Percentiles rank a stretch among this genome's conserved stretches.
phyloP scores from a whole-genome alignment of 2,113 vertebrate species.

The Todiramphus chloris region DNA sequence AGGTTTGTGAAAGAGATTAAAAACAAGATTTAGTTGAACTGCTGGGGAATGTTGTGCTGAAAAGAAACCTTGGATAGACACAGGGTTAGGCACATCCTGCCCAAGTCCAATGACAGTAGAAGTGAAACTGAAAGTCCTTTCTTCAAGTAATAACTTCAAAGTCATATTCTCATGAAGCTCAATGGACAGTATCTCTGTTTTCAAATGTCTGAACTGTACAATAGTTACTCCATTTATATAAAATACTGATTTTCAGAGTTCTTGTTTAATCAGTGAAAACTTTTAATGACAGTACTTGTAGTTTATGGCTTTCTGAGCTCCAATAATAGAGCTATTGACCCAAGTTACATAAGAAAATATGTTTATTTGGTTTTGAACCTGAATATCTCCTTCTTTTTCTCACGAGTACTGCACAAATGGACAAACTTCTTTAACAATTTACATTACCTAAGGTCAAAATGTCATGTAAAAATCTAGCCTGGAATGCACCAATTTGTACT shows the following conservation, averaged over 20 bases:
- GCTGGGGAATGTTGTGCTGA: neutral
- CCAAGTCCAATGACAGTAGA: neutral
- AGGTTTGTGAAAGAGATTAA: neutral
- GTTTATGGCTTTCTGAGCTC: neutral
- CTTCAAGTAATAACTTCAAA: neutral
- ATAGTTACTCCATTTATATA: neutral
- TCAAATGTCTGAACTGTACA: neutral
- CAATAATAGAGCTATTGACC: neutral
- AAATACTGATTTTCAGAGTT: neutral
- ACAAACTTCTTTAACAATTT: neutral
- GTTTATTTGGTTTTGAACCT: neutral
- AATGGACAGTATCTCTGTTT: neutral
- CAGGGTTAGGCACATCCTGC: fast-evolving
- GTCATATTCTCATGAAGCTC: neutral
- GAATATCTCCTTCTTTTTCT: neutral
- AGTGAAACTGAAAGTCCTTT: neutral
- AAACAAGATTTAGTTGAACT: neutral
- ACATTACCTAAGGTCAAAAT: neutral
- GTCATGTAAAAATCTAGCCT: neutral
- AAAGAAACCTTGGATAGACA: neutral
- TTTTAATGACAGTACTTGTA: neutral
- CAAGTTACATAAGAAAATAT: fast-evolving
- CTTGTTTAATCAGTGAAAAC: neutral
- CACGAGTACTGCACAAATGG: neutral
- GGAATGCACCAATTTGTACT: neutral